phyloP scores from a whole-genome alignment of 2,888 invertebrate species.

The Drosophila tanythrix region DNA sequence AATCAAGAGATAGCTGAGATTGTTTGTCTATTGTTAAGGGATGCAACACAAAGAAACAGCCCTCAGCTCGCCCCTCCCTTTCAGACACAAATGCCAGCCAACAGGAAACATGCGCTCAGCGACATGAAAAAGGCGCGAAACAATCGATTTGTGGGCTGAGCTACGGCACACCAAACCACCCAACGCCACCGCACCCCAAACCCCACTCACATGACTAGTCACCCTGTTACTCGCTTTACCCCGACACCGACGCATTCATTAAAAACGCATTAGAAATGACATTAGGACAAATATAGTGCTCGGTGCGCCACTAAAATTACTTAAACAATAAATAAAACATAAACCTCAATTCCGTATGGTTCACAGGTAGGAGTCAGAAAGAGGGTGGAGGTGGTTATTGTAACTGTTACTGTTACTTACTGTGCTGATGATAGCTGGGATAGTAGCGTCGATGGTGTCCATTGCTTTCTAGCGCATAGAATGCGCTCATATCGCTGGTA shows the following conservation, averaged over 20 bases:
- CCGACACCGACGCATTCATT: slow-evolving; percentile 64
- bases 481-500: slow-evolving; percentile 85
- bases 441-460: slow-evolving; percentile 85
- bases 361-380: background rate
- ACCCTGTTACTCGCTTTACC: background rate
- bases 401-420: slow-evolving; percentile 75
- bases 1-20: slow-evolving; percentile 1
- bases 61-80: slow-evolving; percentile 20
- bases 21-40: slow-evolving; percentile 24
- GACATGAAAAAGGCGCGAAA: slow-evolving; percentile 72
- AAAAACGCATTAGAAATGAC: slow-evolving; percentile 82
- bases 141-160: slow-evolving; percentile 79
- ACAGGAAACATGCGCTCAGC: slow-evolving; percentile 67
- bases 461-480: slow-evolving; percentile 85
- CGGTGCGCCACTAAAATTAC: slow-evolving; percentile 66
- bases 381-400: too few species aligned
- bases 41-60: slow-evolving; percentile 16
- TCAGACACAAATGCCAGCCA: slow-evolving; percentile 39
- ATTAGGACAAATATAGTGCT: slow-evolving; percentile 73
- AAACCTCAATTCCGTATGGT: slow-evolving; percentile 17
- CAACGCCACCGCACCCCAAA: background rate
- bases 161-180: background rate
- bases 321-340: slow-evolving; percentile 69
- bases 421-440: slow-evolving; percentile 85
- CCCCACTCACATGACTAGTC: slow-evolving; percentile 9